Evolutionary conservation across 2,797 vertebrate genomes (phyloP), one percentile per base, ranked within the genome.

Genomic region (Ctenochaetus hawaiiensis): DNA sequence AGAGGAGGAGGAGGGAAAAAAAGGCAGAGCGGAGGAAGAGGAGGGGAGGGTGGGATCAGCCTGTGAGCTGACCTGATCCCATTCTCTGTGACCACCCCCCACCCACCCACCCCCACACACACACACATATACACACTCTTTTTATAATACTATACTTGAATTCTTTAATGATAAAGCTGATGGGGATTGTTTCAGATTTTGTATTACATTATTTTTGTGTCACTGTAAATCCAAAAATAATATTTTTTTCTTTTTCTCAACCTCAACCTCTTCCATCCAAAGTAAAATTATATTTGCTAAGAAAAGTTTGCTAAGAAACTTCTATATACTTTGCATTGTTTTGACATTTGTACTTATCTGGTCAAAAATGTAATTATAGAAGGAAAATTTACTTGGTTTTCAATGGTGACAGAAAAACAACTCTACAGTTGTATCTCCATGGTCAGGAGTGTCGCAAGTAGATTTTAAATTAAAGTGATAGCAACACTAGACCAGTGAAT

Each of bases 1-100:
- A 91, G 66, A 80, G 67, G 51, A 80, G 67, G 67, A 74, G 79
- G 83, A 59, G 52, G 68, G 67, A 37, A 70, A 37, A 70, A 71
- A 81, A 79, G 30, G 45, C 61, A 59, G 22, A 11, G 1, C 1
- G 9, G 23, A 49, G 41, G 47, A 13, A 34, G 51, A 69, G 23
- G 22, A 43, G 8, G 16, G 30, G 44, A 30, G 20, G 26, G 26
- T 41, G 26, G 45, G 60, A 65, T 53, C 56, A 68, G 43, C 10
- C 54, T n/a, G 37, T 52, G 14, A 66, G 23, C 30, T 74, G 68
- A 78, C 60, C 60, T 54, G 26, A 41, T 72, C 44, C 30, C 37
- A n/a, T 58, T 65, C 44, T 71, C 63, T 52, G 12, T 48, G 17
- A 73, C 62, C 26, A 7, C 10, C 39, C 39, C 39, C 1, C 7